Base-by-base conservation (phyloP, 2,113 vertebrate species). In the Egretta garzetta region DNA sequence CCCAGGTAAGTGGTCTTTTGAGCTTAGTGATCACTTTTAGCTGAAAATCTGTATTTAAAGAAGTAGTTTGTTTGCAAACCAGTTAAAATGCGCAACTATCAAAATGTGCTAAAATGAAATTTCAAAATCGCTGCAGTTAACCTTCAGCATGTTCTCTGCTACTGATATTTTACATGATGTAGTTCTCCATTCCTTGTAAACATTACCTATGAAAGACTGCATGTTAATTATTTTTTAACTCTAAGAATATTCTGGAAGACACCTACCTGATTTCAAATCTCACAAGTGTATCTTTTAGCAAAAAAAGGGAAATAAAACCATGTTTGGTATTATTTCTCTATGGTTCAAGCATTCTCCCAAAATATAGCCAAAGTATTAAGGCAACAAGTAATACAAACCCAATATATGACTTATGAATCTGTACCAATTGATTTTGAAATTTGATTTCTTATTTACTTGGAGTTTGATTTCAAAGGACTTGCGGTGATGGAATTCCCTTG, bases 1-100 rank as follows among this genome's bases (percentile, higher is more conserved):
- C 70, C 56, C 98, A 86, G 99, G 99, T 99, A 99, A 99, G 99
- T 98, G 71, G 30, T 53, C n/a, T 68, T 52, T 88, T 75, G 33
- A 94, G 39, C 58, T 92, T 43, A 64, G 19, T 53, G 12, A 67
- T 86, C 30, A 21, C 18, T 91, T 95, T 66, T 77, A 52, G 14
- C n/a, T 84, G 19, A 90, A 96, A 96, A 72, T 47, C 35, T 91
- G 15, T 72, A 24, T 92, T 90, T 85, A 20, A 79, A 90, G 12
- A 35, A 53, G 21, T 66, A 50, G 5, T 80, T 95, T 84, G 59
- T 97, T 98, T 98, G 98, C 97, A 98, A 98, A 97, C 96, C 97
- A 98, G 96, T 95, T 96, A 60, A 96, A 97, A 92, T 28, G 18
- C 9, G 1, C 19, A 3, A 22, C 55, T 68, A 47, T 47, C 28